Conservation (phyloP, 2,888 invertebrate species). For the Mamestra brassicae region DNA sequence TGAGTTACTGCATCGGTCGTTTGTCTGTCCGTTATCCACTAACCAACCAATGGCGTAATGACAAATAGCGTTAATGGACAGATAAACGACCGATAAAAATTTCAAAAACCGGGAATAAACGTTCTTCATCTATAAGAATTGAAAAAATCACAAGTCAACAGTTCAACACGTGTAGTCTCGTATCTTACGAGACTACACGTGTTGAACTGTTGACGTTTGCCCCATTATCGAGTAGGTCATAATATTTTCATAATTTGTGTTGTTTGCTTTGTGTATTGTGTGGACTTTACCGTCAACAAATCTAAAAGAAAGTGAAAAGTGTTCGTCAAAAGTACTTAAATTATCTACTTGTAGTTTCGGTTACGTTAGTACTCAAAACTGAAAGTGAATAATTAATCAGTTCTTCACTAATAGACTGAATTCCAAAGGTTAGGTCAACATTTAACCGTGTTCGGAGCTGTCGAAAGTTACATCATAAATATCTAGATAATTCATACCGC, state of each 20-base stretch:
- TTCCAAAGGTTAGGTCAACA: conserved; percentile 26
- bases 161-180: no score
- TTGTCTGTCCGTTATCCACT: no score
- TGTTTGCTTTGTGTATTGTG: conserved; percentile 14
- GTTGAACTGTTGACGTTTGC: conserved; percentile 3
- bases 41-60: no score
- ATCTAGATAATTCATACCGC: neutral
- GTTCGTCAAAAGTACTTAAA: conserved; percentile 5
- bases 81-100: no score
- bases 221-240: neutral
- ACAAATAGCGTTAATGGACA: no score
- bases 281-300: conserved; percentile 8
- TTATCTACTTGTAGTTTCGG: neutral
- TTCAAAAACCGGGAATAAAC: no score
- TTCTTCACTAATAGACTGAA: conserved; percentile 6
- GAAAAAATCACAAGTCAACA: no score
- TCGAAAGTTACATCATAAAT: conserved; percentile 18
- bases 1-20: no score
- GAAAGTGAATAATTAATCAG: neutral
- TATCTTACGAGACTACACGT: neutral
- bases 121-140: no score
- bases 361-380: neutral
- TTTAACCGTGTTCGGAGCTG: conserved; percentile 9
- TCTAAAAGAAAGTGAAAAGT: conserved; percentile 12
- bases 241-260: conserved; percentile 23